Evolutionary conservation across 2,113 vertebrate species (phyloP).

Genomic region (Lepidothrix coronata): DNA sequence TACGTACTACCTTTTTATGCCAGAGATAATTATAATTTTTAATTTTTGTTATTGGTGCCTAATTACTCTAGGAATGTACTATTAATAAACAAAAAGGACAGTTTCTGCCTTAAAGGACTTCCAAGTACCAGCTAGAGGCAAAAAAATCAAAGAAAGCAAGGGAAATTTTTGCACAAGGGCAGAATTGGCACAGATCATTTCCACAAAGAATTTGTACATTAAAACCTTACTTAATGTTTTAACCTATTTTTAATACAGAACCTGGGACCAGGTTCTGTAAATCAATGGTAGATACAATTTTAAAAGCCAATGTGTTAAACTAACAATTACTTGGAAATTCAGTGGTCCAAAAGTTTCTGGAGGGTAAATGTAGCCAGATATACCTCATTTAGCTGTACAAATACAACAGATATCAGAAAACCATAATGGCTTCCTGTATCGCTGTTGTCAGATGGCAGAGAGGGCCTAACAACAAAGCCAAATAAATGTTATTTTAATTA

Average conservation of each 20-base stretch:
- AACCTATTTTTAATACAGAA: not conserved
- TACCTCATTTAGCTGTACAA: constrained; percentile 6
- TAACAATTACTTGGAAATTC: not conserved
- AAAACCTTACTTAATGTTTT: not conserved
- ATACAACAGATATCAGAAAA: not conserved
- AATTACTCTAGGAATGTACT: not conserved
- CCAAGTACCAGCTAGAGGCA: not conserved
- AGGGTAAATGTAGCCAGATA: not conserved
- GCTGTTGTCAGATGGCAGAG: not conserved
- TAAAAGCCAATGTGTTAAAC: not conserved
- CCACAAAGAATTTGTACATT: not conserved
- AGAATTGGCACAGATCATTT: not conserved
- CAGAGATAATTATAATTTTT: not conserved
- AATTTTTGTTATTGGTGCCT: not conserved
- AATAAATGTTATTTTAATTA: not conserved
- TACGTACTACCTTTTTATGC: not conserved
- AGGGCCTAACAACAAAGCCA: not conserved
- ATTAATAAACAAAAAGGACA: not conserved
- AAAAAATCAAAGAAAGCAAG: not conserved
- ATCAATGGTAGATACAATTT: not conserved
- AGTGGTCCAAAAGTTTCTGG: not conserved
- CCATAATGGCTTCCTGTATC: not conserved
- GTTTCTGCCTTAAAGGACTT: not conserved
- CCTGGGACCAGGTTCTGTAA: not conserved
- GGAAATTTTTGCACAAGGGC: not conserved